Evolutionary conservation across 2,888 invertebrate species (phyloP), one percentile per base, ranked within the genome.

Genomic region (Pycnomerus fuliginosus): DNA sequence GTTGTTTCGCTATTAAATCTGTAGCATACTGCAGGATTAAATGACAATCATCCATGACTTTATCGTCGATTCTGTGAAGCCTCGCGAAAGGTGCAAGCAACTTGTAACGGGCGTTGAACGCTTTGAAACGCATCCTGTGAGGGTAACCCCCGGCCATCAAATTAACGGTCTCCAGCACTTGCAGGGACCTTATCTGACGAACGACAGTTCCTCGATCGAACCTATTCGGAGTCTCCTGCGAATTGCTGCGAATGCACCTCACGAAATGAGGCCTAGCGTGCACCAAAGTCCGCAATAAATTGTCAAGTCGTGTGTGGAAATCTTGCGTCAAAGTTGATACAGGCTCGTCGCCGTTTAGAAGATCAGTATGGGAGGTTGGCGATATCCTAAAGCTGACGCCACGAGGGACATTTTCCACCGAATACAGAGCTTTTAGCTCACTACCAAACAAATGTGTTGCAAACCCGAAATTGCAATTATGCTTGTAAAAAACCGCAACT

Each of bases 211-310:
- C 80, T 28, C 91, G 80, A 69, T 95, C 94, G 70, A 94, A 91
- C 52, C 85, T 78, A 67, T 86, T 84, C n/a, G 87, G 80, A 37
- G 83, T 82, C 72, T 93, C 92, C 16, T 80, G 79, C 13, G 84
- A 80, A 73, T 94, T 95, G 65, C 92, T 89, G 64, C 93, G 84
- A 60, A 96, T 82, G 67, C 95, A 96, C 45, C 94, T 83, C 56
- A 96, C 89, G 75, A 96, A 96, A 74, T 95, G 95, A 8, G 95
- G 94, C 36, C 92, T 82, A 36, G 95, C 92, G 74, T 94, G 93
- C 38, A 94, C 92, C 40, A 95, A 75, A 35, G 93, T 94, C 59
- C 94, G 80, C 63, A 96, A 75, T 60, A 96, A 78, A 75, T 93
- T 93, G 74, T 96, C 94, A 52, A 96, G 79, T 24, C 94, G 82